These are phyloP conservation scores for Phenganax marumi DNA, from an alignment of 92 coral and sea anemone genomes.

Conservation along the genomic window DNA sequence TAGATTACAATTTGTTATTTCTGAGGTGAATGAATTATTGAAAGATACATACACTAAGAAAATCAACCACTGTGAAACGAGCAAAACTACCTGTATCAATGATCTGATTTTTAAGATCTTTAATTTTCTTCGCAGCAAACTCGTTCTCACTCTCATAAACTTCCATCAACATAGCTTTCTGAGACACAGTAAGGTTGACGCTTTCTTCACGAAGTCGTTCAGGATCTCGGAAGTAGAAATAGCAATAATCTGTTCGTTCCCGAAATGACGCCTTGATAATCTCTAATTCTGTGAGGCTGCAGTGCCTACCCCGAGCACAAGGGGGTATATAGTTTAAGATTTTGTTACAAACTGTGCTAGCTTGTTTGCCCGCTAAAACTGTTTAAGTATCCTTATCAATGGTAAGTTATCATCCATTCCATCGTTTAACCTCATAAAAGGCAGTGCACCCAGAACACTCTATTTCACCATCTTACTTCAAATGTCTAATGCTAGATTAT, in stretches of 20 bases:
- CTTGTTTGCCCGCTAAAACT: too few relatives aligned
- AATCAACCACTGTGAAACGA: not conserved
- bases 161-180: constrained; percentile 46
- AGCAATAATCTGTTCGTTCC: constrained; percentile 85
- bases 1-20: too few relatives aligned
- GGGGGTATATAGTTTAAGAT: not conserved
- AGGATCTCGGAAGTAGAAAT: constrained; percentile 87
- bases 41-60: not conserved
- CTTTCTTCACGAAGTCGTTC: constrained; percentile 56
- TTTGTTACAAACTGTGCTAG: too few relatives aligned
- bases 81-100: constrained; percentile 80
- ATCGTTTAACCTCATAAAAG: too few relatives aligned
- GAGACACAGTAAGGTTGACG: constrained; percentile 33
- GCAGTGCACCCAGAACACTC: too few relatives aligned
- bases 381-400: too few relatives aligned
- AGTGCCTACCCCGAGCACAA: constrained; percentile 54
- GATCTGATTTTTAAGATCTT: constrained; percentile 87
- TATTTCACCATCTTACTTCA: not conserved
- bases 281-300: constrained; percentile 95
- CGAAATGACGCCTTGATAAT: constrained; percentile 95
- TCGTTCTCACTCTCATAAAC: constrained; percentile 79
- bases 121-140: constrained; percentile 82
- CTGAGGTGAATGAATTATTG: too few relatives aligned
- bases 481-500: too few relatives aligned
- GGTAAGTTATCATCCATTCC: too few relatives aligned